Percentiles rank a stretch among this genome's conserved stretches.
These are phyloP conservation scores for Dicaeum eximium DNA, from an alignment of 2,113 vertebrate species.

Conservation along the genomic window DNA sequence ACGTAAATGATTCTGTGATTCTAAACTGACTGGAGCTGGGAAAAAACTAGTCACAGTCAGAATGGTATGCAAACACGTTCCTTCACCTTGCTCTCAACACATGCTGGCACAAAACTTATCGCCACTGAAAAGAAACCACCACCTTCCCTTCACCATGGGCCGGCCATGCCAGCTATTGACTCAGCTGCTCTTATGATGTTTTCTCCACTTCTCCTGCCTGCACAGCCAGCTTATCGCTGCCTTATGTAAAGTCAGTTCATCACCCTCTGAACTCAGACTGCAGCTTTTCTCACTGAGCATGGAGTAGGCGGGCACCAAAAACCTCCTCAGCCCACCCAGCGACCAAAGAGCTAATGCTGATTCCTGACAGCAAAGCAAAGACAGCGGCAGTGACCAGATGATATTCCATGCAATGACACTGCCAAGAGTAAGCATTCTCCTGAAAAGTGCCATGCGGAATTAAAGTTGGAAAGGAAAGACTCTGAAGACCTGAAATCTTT, in stretches of 20 bases:
- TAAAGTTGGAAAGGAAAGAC: background rate
- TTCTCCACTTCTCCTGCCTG: background rate
- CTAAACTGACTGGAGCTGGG: background rate
- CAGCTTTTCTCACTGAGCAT: background rate
- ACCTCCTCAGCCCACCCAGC: background rate
- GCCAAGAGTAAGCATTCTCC: background rate
- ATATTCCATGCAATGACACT: fast-evolving
- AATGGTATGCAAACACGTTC: background rate
- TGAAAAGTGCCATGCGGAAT: background rate
- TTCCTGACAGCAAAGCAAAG: background rate
- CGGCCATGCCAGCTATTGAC: background rate
- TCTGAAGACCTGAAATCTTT: background rate
- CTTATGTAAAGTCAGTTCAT: background rate
- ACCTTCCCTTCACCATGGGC: background rate
- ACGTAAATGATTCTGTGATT: background rate
- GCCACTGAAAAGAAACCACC: background rate
- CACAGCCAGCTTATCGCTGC: background rate
- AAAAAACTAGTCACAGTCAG: background rate
- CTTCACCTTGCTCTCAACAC: fast-evolving
- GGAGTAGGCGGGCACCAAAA: fast-evolving
- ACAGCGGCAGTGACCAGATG: fast-evolving
- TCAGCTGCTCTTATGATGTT: background rate
- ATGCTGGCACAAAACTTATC: background rate
- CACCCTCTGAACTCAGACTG: background rate
- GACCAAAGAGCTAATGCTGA: background rate